These are phyloP conservation scores for Jaculus jaculus DNA, from an alignment of 2,113 vertebrate genomes.

Conservation along the genomic window DNA sequence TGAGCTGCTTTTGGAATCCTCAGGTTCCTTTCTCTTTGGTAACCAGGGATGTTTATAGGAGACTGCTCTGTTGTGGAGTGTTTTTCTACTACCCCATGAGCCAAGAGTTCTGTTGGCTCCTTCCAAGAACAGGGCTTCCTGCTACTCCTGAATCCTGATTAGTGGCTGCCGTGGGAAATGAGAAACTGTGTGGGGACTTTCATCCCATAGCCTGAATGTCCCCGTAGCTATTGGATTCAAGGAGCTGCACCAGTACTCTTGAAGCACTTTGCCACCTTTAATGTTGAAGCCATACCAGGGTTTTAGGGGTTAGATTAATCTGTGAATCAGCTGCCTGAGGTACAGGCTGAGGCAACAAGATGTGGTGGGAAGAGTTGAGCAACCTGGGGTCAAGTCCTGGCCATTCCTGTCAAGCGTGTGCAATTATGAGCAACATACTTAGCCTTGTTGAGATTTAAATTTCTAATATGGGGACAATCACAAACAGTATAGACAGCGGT, in stretches of 20 bases:
- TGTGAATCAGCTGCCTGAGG: not conserved
- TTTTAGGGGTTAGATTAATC: conserved; percentile 42
- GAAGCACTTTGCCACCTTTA: not conserved
- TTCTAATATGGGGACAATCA: not conserved
- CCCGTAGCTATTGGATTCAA: not conserved
- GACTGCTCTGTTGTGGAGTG: not conserved
- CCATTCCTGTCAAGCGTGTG: not conserved
- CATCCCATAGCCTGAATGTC: not conserved
- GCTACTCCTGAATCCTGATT: not conserved
- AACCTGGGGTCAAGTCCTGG: not conserved
- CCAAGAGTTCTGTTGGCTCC: not conserved
- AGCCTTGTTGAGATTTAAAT: not conserved
- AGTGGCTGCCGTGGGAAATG: not conserved
- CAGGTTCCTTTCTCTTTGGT: not conserved
- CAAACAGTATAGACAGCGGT: not conserved
- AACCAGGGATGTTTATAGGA: not conserved
- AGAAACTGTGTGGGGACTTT: not conserved
- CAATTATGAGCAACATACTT: not conserved
- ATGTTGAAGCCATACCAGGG: not conserved
- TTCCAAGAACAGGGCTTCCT: not conserved
- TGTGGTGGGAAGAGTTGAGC: not conserved
- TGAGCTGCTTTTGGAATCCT: not conserved
- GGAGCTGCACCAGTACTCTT: not conserved
- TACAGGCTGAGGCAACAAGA: not conserved
- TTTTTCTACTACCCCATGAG: not conserved